phyloP scores from a whole-genome alignment of 2,888 invertebrate species.

The Cheilosia impressa region DNA sequence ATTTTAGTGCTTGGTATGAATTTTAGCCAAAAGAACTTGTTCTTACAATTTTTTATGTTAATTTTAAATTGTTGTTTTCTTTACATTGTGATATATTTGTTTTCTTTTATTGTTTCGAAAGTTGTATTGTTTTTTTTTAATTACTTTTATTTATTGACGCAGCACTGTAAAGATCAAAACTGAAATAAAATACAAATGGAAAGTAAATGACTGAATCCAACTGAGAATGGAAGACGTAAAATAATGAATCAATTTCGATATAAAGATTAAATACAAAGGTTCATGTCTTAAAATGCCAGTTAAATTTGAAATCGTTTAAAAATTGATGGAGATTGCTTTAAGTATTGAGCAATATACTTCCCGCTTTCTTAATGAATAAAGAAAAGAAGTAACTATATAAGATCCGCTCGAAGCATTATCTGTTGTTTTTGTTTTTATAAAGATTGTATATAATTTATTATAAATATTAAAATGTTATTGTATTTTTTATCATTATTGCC shows the following conservation, averaged over 20 bases:
- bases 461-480: slow-evolving; percentile 73
- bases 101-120: slow-evolving; percentile 12
- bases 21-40: slow-evolving; percentile 54
- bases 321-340: slow-evolving; percentile 10
- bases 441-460: slow-evolving; percentile 69
- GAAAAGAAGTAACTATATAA: slow-evolving; percentile 22
- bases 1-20: slow-evolving; percentile 56
- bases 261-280: slow-evolving; percentile 7
- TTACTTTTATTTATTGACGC: slow-evolving; percentile 62
- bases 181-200: slow-evolving; percentile 7
- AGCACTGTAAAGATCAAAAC: slow-evolving; percentile 51
- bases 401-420: slow-evolving; percentile 44
- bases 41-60: slow-evolving; percentile 31
- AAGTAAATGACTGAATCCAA: slow-evolving; percentile 22
- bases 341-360: slow-evolving; percentile 57
- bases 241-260: slow-evolving; percentile 7
- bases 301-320: slow-evolving; percentile 2
- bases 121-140: slow-evolving; percentile 16
- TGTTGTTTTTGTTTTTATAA: slow-evolving; percentile 47
- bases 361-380: slow-evolving; percentile 39
- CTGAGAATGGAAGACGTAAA: slow-evolving; percentile 66
- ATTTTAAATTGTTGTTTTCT: neutral
- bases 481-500: slow-evolving; percentile 79
- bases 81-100: slow-evolving; percentile 10
- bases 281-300: neutral